Base-by-base conservation (phyloP, 2,113 vertebrate genomes). In the Ceratotherium simum region DNA sequence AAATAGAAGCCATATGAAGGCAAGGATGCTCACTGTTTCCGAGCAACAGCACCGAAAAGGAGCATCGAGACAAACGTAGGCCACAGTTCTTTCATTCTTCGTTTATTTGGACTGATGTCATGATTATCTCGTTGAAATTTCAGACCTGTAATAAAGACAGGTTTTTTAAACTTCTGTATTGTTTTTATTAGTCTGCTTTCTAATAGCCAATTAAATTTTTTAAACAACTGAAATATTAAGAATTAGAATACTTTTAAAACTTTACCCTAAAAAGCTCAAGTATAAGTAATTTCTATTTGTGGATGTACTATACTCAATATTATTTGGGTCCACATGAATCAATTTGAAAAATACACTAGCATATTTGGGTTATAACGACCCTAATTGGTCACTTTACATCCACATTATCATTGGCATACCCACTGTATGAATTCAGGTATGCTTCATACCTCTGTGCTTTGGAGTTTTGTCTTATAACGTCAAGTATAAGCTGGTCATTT, bases 51-150 rank as follows among this genome's bases (percentile, higher is more conserved):
- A 48, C 48, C 48, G 48, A 48, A 48, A 48, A 48, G 39, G 9
- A 67, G 29, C 3, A 2, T 17, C 0, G 39, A 56, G 58, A n/a
- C 25, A 3, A 9, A 21, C 0, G 8, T 2, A 4, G 20, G 62
- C 20, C 2, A 46, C 3, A 6, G 64, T 14, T n/a, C 31, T 23
- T 33, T 5, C 23, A 2, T 42, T n/a, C 13, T 51, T 27, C 3
- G 0, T 25, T 12, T 36, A 4, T 9, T 5, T 18, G 29, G n/a
- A 14, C 25, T 54, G 16, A 20, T 72, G n/a, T 58, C n/a, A 21
- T 2, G 21, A 39, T 72, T 4, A 39, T 31, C 46, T 33, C 39
- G 13, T 25, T 72, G 42, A n/a, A n/a, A 23, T 58, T 46, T n/a
- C n/a, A 46, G 29, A 23, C 69, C 25, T 31, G 29, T 48, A 29